These are phyloP conservation scores for Paratilapia polleni DNA, from an alignment of 2,113 vertebrate species.

Conservation along the genomic window DNA sequence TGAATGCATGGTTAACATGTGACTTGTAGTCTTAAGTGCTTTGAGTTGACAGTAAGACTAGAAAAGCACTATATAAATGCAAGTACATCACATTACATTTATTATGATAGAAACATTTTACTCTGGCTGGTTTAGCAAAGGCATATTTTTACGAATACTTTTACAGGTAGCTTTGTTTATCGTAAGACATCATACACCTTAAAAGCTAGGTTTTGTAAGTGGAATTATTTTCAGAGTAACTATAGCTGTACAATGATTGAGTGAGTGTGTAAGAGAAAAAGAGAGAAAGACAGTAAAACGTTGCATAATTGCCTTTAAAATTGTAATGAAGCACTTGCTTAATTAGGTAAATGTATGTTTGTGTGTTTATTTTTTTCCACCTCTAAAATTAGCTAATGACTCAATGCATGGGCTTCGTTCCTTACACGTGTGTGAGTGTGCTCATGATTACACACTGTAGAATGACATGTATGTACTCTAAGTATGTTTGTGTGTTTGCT, in stretches of 20 bases:
- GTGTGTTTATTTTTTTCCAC: not conserved
- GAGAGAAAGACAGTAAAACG: not conserved
- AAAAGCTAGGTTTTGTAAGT: not conserved
- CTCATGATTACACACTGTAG: not conserved
- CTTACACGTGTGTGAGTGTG: not conserved
- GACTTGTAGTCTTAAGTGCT: too few species aligned
- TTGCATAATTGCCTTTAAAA: not conserved
- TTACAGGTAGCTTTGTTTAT: not conserved
- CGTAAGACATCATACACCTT: not conserved
- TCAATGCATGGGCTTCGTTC: not conserved
- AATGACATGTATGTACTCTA: not conserved
- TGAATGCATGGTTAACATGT: too few species aligned
- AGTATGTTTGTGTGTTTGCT: not conserved
- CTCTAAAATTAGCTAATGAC: not conserved
- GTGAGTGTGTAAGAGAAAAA: not conserved
- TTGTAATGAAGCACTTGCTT: not conserved
- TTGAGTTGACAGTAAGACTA: not conserved
- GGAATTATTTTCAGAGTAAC: not conserved
- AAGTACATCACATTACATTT: not conserved
- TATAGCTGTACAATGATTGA: rapidly evolving
- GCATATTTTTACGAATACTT: not conserved
- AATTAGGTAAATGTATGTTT: conserved; percentile 1
- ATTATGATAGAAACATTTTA: not conserved
- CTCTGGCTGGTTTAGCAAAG: not conserved
- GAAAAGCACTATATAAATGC: not conserved